Evolutionary conservation across 2,888 invertebrate species (phyloP), one percentile per base, ranked within the genome.

Genomic region (Hedya salicella): DNA sequence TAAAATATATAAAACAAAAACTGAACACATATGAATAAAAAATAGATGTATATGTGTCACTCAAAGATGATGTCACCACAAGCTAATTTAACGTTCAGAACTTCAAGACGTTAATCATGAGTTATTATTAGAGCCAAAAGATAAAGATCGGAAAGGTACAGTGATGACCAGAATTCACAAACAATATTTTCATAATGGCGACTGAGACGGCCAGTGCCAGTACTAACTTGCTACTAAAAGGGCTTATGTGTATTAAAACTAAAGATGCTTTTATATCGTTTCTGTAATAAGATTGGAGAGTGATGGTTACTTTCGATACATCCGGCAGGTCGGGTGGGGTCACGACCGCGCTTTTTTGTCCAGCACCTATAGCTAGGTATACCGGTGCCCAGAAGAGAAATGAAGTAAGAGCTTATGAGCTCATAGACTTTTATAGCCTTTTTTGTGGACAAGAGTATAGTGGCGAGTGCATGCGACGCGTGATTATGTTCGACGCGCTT

Each of bases 401-500:
- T 9, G 57, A 19, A 46, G 57, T 57, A 57, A 32, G 32, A 46
- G 9, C 57, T 32, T 46, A 46, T 19, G 44, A 46, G 17, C 9
- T 17, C 17, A 32, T 57, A 30, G 44, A 57, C 32, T 5, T 13
- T 13, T 16, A 9, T 13, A 25, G 56, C 2, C 17, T 32, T 57
- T 57, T 57, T 46, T 57, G 32, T 56, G 56, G n/a, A 25, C 30
- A 17, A 6, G 13, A 46, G 13, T 30, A 25, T 56, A 56, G 56
- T 59, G 48, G 77, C 75, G 68, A 77, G 73, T 79, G 78, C 85
- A 85, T 85, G 88, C 84, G 86, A 86, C 82, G 79, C 86, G 85
- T 88, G 89, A 87, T 89, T 89, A 84, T 86, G 83, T 87, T 82
- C 85, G 86, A 85, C 86, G 83, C 86, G 88, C 87, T 89, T 91